Base-by-base conservation (phyloP, 2,113 vertebrate genomes). In the Elephas maximus region DNA sequence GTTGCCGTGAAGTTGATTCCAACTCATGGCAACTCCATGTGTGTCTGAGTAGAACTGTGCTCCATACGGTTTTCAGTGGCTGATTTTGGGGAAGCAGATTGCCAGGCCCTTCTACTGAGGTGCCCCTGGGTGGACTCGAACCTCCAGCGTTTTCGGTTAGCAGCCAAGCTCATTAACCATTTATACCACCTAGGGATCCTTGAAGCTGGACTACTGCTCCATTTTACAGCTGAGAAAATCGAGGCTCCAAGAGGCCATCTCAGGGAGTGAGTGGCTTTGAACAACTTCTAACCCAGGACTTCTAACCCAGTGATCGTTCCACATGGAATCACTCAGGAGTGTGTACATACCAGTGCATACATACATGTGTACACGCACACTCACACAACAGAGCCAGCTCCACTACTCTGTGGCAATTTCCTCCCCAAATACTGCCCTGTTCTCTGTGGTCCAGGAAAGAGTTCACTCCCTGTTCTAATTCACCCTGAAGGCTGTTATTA, bases 401-500 rank as follows among this genome's bases (percentile, higher is more conserved):
- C 6, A 20, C 41, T 10, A 33, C 76, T 26, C 87, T 45, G 62
- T 26, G 60, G 82, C 88, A 28, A 28, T 23, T 48, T 86, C 76
- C 44, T 83, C 62, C 73, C 57, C 51, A 84, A 63, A 74, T 7
- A 28, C 81, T 71, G 33, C 60, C 93, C 90, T 44, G 71, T 71
- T 74, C 89, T 94, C 87, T 94, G 97, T 18, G 97, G 97, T 71
- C 9, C 1, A 76, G 53, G 73, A 82, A 26, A 26, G 89, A 44
- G 95, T 45, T 93, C 60, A 48, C 95, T 96, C 97, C 93, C 95
- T 84, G 96, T 92, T 96, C 97, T 84, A 69, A 95, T 96, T 93
- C 94, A 93, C 96, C 96, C 95, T 6, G 26, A 18, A 81, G 97
- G 60, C 80, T 97, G 93, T 94, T 18, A 98, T 97, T 97, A 97